Percentiles rank a stretch among this genome's conserved stretches.
Conservation (phyloP, 1,140 invertebrate species). For the Drosophila hydei region DNA sequence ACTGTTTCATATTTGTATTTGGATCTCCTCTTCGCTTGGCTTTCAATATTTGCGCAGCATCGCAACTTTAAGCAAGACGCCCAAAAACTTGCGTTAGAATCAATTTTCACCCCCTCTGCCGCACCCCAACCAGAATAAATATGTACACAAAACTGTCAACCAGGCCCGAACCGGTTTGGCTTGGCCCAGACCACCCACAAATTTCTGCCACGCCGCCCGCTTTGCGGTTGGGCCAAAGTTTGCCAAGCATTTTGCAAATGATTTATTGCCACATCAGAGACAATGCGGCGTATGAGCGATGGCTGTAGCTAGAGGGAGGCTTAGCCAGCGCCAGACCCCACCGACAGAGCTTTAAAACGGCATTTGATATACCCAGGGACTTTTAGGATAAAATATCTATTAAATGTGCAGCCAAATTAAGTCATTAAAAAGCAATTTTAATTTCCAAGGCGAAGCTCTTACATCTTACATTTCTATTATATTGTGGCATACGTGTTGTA, state of each 20-base stretch:
- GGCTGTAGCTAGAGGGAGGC: slow-evolving; percentile 9
- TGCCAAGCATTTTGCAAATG: slow-evolving; percentile 59
- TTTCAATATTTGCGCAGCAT: slow-evolving; percentile 62
- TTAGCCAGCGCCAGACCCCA: not conserved
- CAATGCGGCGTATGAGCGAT: slow-evolving; percentile 72
- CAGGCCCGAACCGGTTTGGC: not conserved
- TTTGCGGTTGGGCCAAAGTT: slow-evolving; percentile 58
- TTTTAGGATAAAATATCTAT: slow-evolving; percentile 42
- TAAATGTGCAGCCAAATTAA: slow-evolving; percentile 72
- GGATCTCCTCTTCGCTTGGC: slow-evolving; percentile 6
- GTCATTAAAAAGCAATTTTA: slow-evolving; percentile 74
- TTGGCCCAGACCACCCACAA: too few species aligned
- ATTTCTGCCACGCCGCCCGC: not conserved
- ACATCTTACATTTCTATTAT: not conserved
- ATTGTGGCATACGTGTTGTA: slow-evolving; percentile 34
- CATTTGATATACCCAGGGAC: slow-evolving; percentile 62
- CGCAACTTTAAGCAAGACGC: slow-evolving; percentile 62
- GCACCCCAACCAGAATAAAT: not conserved
- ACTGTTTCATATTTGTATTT: slow-evolving; percentile 55
- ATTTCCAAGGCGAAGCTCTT: slow-evolving; percentile 16
- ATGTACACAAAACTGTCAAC: slow-evolving; percentile 4
- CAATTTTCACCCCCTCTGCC: slow-evolving; percentile 10
- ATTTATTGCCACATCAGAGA: slow-evolving; percentile 68
- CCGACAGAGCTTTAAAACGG: slow-evolving; percentile 66
- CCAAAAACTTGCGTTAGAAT: slow-evolving; percentile 15